Base-by-base conservation (phyloP, 2,888 invertebrate species). In the Melikaiella ostensackeni region DNA sequence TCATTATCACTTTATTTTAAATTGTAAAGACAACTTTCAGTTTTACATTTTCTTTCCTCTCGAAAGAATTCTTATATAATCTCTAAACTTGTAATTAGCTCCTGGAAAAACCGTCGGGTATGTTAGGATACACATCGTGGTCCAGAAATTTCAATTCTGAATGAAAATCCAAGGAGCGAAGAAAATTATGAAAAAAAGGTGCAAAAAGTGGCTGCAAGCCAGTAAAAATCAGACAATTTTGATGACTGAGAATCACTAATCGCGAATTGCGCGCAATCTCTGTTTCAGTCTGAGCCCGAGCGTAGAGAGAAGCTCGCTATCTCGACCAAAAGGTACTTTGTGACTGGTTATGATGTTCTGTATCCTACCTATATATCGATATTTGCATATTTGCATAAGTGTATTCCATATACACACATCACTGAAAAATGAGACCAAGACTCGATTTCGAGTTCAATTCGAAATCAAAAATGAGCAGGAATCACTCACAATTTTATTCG, bases 241-340 rank as follows among this genome's bases (percentile, higher is more conserved):
- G 70, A 70, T 50, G 33, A 33, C 35, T 75, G 61, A 66, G 33
- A 80, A 80, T 83, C 81, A 85, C 82, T 85, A 86, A 88, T 87
- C 87, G 89, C 89, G 89, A 89, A 90, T 91, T 88, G 88, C 89
- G 89, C 89, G 90, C 90, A 88, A 91, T 91, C 89, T 91, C 89
- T 91, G 91, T 91, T 91, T 91, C 91, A 91, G 91, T 91, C 88
- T 91, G 91, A 91, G 87, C 91, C 91, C 89, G 89, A 91, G 91
- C 88, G 88, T 91, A 88, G 89, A 90, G 90, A 90, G 91, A 91
- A 89, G 89, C 89, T 91, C 90, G 89, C 89, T 90, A 88, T 90
- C 86, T 90, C 91, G 90, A 88, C 91, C 88, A 91, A 90, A 91
- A 91, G 91, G 91, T 91, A 91, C 90, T 90, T 89, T 91, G 90